Percentiles rank a stretch among this genome's conserved stretches.
Conservation (phyloP, 2,113 vertebrate genomes). For the Pavo muticus region DNA sequence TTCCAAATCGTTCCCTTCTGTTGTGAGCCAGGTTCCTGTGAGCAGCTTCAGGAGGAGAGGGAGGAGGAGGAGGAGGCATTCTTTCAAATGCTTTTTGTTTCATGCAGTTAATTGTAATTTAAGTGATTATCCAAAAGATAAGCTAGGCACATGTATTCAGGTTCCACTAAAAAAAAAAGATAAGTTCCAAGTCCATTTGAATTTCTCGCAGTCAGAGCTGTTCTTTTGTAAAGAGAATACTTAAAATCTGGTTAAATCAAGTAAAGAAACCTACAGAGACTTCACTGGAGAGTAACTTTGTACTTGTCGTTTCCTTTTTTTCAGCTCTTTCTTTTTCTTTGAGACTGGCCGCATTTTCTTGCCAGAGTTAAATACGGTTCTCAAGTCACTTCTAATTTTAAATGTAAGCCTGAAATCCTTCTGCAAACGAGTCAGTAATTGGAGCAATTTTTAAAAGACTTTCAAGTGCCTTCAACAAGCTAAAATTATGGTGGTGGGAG, state of each 20-base stretch:
- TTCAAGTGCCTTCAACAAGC: constrained; percentile 60
- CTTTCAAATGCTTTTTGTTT: constrained; percentile 42
- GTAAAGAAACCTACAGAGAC: background rate
- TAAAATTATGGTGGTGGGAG: background rate
- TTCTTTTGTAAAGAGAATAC: background rate
- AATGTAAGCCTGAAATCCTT: constrained; percentile 18
- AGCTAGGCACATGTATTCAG: background rate
- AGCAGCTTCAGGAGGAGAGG: constrained; percentile 26
- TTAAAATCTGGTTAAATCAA: background rate
- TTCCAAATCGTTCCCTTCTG: constrained; percentile 69
- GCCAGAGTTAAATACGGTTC: constrained; percentile 21
- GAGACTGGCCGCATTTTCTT: background rate
- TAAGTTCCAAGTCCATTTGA: background rate
- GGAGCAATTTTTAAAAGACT: constrained; percentile 53
- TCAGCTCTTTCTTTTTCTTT: constrained; percentile 27
- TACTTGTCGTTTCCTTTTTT: constrained; percentile 45
- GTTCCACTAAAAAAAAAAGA: background rate
- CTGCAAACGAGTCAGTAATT: background rate
- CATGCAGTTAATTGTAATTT: background rate
- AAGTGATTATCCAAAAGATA: background rate
- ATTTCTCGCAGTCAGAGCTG: background rate
- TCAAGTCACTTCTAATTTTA: constrained; percentile 23
- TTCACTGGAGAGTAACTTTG: background rate
- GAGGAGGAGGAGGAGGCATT: constrained; percentile 27
- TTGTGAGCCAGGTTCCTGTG: constrained; percentile 21